Conservation (phyloP, 2,888 invertebrate genomes). For the Eupithecia pulchellata region DNA sequence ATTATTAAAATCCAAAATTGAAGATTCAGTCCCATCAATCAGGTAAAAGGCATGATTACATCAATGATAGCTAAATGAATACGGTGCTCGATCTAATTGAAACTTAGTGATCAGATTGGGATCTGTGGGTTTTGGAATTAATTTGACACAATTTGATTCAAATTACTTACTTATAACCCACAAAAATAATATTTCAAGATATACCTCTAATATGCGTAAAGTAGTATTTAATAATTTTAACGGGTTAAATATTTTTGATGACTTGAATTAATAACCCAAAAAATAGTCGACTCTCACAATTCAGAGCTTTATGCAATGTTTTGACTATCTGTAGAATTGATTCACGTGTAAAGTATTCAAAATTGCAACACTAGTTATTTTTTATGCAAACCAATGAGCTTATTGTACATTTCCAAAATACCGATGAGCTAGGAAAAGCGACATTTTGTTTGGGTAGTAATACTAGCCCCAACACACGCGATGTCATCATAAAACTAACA, state of each 20-base stretch:
- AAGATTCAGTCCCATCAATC: conserved; percentile 76
- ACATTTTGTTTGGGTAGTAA: conserved; percentile 63
- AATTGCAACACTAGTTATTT: background rate
- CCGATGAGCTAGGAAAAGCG: conserved; percentile 47
- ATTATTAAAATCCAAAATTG: conserved; percentile 74
- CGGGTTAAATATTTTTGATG: background rate
- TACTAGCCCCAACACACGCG: conserved; percentile 72
- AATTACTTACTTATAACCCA: background rate
- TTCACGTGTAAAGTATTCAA: background rate
- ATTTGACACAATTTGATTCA: conserved; percentile 14
- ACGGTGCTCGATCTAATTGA: conserved; percentile 77
- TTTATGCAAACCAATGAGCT: too few relatives aligned
- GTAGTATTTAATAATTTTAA: background rate
- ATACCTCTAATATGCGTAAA: background rate
- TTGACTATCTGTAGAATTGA: background rate
- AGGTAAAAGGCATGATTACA: conserved; percentile 78
- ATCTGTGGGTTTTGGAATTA: conserved; percentile 14
- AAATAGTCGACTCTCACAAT: background rate
- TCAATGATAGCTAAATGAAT: conserved; percentile 81
- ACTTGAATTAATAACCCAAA: background rate
- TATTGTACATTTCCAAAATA: background rate
- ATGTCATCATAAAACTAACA: conserved; percentile 78
- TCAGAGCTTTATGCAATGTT: background rate
- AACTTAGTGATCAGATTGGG: conserved; percentile 62
- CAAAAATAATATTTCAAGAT: background rate